Percentiles rank a stretch among this genome's conserved stretches.
Evolutionary conservation across 2,797 vertebrate genomes (phyloP).

Genomic region (Tamandua tetradactyla): DNA sequence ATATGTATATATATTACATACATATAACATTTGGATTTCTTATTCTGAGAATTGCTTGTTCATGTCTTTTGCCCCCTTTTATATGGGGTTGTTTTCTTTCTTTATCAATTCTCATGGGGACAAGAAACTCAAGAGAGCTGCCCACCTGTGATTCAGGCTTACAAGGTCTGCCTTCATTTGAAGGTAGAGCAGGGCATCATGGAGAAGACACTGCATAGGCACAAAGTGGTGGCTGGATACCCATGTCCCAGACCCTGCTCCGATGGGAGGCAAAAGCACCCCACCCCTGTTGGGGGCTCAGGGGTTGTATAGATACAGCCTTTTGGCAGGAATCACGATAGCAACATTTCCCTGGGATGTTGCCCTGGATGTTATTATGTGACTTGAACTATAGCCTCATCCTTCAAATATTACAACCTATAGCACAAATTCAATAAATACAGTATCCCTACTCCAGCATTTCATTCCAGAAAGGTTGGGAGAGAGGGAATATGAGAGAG

Average conservation of each 20-base stretch:
- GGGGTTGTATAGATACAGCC: too few relatives aligned
- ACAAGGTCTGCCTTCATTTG: background rate
- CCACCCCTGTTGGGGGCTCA: background rate
- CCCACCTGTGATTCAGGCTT: background rate
- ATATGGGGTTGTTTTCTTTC: background rate
- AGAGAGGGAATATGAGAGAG: background rate
- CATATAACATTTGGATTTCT: background rate
- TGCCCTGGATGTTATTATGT: background rate
- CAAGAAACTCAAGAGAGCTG: background rate
- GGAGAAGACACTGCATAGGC: background rate
- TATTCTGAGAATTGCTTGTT: background rate
- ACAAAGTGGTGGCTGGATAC: background rate
- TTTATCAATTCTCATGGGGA: background rate
- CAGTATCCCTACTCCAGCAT: background rate
- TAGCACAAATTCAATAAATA: background rate
- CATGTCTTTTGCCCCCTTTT: background rate
- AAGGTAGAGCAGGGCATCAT: background rate
- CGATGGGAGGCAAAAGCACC: background rate
- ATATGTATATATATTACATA: too few relatives aligned
- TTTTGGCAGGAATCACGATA: background rate
- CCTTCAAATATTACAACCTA: constrained; percentile 9
- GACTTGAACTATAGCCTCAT: background rate
- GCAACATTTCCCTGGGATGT: background rate
- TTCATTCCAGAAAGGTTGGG: background rate
- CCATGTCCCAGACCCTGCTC: background rate